These are phyloP conservation scores for Heteromormyrus szaboi DNA, from an alignment of 2,797 vertebrate species.

Conservation along the genomic window DNA sequence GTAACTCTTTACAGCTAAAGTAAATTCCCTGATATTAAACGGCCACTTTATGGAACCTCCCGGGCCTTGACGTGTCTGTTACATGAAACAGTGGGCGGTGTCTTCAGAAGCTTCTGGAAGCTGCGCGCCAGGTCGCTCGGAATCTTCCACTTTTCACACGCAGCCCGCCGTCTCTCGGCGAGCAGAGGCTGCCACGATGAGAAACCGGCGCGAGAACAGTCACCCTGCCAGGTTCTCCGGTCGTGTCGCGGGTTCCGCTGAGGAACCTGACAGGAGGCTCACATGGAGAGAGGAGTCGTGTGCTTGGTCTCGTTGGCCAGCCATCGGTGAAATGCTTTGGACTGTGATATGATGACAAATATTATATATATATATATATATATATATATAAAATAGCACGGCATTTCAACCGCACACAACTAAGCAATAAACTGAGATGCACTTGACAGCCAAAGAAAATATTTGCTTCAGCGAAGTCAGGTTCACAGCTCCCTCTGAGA, in stretches of 20 bases:
- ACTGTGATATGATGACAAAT: neutral
- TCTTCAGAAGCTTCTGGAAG: neutral
- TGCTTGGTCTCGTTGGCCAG: neutral
- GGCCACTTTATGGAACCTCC: neutral
- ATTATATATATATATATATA: neutral
- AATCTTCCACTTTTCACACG: neutral
- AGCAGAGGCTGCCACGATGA: neutral
- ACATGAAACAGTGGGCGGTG: neutral
- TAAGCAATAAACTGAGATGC: slow-evolving; percentile 13
- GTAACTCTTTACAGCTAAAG: neutral
- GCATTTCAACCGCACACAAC: neutral
- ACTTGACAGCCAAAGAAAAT: slow-evolving; percentile 10
- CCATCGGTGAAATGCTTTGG: neutral
- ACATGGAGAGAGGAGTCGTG: too few species aligned
- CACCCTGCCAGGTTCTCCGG: neutral
- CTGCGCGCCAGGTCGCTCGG: neutral
- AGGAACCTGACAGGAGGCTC: neutral
- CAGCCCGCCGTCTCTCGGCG: neutral
- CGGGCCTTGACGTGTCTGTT: neutral
- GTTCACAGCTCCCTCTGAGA: slow-evolving; percentile 5
- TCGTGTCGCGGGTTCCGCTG: neutral
- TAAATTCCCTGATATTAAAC: neutral
- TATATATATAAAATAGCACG: neutral
- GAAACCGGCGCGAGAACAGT: neutral
- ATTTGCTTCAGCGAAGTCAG: neutral